Percentiles rank a stretch among this genome's conserved stretches.
These are phyloP conservation scores for Heliconius nattereri DNA, from an alignment of 1,140 invertebrate genomes.

Conservation along the genomic window DNA sequence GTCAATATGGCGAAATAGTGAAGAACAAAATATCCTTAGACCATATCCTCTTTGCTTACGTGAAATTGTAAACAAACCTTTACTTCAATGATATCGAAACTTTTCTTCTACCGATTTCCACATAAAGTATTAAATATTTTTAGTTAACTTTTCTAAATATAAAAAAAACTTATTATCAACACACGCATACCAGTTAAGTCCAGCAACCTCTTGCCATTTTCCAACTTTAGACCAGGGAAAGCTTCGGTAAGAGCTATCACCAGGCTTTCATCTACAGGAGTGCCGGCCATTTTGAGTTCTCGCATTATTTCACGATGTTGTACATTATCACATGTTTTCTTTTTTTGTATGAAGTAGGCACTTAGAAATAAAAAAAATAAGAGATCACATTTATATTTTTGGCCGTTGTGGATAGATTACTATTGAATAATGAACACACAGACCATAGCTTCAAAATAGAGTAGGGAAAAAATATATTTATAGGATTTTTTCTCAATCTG, in stretches of 20 bases:
- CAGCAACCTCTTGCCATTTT: constrained; percentile 45
- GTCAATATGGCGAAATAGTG: too few species aligned
- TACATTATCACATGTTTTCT: constrained; percentile 29
- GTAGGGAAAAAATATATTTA: too few species aligned
- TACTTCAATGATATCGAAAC: too few species aligned
- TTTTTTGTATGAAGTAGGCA: constrained; percentile 44
- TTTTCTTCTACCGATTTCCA: too few species aligned
- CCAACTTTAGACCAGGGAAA: constrained; percentile 47
- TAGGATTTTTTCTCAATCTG: too few species aligned
- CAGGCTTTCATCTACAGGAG: constrained; percentile 42
- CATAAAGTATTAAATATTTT: background rate
- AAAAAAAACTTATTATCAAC: background rate
- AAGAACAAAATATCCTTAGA: too few species aligned
- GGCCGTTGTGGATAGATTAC: too few species aligned
- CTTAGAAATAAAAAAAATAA: constrained; percentile 27
- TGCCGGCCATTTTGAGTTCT: constrained; percentile 40
- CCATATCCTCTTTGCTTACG: too few species aligned
- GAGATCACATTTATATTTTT: too few species aligned
- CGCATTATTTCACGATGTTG: constrained; percentile 41
- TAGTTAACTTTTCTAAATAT: background rate
- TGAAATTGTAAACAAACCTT: too few species aligned
- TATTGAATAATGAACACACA: too few species aligned
- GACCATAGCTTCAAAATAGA: too few species aligned
- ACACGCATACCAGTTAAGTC: constrained; percentile 38
- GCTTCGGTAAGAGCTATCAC: constrained; percentile 33